Evolutionary conservation across 2,797 vertebrate genomes (phyloP).

Genomic region (Masticophis lateralis): DNA sequence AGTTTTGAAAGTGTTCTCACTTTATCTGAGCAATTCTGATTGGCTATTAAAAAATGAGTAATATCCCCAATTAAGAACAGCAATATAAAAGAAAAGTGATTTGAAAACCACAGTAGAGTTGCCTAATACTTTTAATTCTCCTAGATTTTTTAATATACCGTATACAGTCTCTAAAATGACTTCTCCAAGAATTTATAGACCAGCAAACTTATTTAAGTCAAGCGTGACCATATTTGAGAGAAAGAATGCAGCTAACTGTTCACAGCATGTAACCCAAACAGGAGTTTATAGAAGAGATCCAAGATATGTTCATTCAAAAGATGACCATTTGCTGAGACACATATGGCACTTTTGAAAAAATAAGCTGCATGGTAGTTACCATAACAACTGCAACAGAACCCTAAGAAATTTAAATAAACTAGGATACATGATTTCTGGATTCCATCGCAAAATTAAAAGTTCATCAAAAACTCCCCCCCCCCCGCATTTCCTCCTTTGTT

Average conservation of each 20-base stretch:
- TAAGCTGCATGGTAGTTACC: neutral
- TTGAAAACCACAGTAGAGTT: neutral
- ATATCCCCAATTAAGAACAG: neutral
- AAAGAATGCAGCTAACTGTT: neutral
- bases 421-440: neutral
- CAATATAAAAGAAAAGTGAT: neutral
- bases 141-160: neutral
- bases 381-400: neutral
- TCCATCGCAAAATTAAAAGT: neutral
- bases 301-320: neutral
- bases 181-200: neutral
- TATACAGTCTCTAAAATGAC: neutral
- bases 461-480: neutral
- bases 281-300: neutral
- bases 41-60: neutral
- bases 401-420: neutral
- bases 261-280: neutral
- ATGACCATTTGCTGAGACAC: neutral
- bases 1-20: neutral
- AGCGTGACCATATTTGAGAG: neutral
- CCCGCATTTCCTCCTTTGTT: neutral
- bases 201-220: neutral
- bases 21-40: neutral
- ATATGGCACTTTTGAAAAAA: neutral
- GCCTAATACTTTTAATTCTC: neutral